phyloP scores from a whole-genome alignment of 2,113 vertebrate genomes.

The Myrmecobius fasciatus region DNA sequence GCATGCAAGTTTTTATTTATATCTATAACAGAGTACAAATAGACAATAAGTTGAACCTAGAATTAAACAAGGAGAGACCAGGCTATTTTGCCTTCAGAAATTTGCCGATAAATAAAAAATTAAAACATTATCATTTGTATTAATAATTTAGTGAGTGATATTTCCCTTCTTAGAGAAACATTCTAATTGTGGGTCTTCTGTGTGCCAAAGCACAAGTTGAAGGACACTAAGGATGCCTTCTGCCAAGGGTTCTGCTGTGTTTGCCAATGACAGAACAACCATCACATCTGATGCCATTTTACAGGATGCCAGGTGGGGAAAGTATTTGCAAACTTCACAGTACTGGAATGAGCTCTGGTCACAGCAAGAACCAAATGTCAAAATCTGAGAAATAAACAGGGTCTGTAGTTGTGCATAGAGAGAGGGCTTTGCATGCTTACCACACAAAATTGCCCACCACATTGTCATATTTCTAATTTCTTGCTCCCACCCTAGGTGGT shows the following conservation, averaged over 20 bases:
- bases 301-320: constrained; percentile 24
- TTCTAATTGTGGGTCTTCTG: not conserved
- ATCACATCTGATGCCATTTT: not conserved
- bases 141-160: not conserved
- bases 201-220: not conserved
- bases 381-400: constrained; percentile 16
- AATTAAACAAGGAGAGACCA: not conserved
- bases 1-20: not conserved
- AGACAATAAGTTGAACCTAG: not conserved
- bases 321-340: not conserved
- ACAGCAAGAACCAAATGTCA: not conserved
- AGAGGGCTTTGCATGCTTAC: not conserved
- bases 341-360: constrained; percentile 2
- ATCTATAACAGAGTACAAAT: not conserved
- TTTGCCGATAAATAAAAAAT: not conserved
- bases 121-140: not conserved
- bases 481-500: not conserved
- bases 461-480: not conserved
- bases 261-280: not conserved
- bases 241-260: not conserved
- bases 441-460: not conserved
- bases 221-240: not conserved
- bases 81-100: not conserved
- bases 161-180: not conserved
- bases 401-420: not conserved